Evolutionary conservation across 2,797 vertebrate genomes (phyloP), one percentile per base, ranked within the genome.

Genomic region (Artibeus jamaicensis): DNA sequence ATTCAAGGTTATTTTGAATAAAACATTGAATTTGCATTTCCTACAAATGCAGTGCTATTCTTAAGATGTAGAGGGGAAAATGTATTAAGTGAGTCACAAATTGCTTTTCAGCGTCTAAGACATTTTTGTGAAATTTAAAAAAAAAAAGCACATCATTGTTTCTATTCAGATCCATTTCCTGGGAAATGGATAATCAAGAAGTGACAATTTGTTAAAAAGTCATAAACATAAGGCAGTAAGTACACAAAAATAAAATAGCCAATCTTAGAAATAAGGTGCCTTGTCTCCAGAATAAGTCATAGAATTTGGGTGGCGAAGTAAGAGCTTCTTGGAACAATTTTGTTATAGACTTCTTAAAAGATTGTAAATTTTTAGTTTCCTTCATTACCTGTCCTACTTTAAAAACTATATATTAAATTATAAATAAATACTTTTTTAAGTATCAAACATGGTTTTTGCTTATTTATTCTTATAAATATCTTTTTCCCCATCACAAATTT

Each of bases 1-100:
- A 37, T 86, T 82, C 37, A 70, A 82, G 26, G 32, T 94, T 87
- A 92, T 68, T 94, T 68, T 95, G 86, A 89, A 91, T 42, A 46
- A 84, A 79, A 84, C 24, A 68, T 12, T 82, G 18, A 90, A 90
- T 77, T 82, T 86, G n/a, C 16, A 68, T 46, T 22, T 59, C 22
- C 42, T 62, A 29, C 29, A 50, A 92, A 88, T 67, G 9, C 39
- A 95, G 77, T 59, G 53, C 18, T 81, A 88, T 82, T 57, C 16
- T 65, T 82, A 32, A 24, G 14, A 16, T 85, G 9, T 24, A 93
- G 44, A 76, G 53, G 2, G 86, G 46, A 73, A 82, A 29, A 84
- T 32, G 2, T 46, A 81, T 42, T 73, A 44, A 83, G 39, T 39
- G 77, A 74, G 57, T 81, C 29, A 94, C 42, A 95, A 67, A 48